These are phyloP conservation scores for Galerucella calmariensis DNA, from an alignment of 2,888 invertebrate species.

Conservation along the genomic window DNA sequence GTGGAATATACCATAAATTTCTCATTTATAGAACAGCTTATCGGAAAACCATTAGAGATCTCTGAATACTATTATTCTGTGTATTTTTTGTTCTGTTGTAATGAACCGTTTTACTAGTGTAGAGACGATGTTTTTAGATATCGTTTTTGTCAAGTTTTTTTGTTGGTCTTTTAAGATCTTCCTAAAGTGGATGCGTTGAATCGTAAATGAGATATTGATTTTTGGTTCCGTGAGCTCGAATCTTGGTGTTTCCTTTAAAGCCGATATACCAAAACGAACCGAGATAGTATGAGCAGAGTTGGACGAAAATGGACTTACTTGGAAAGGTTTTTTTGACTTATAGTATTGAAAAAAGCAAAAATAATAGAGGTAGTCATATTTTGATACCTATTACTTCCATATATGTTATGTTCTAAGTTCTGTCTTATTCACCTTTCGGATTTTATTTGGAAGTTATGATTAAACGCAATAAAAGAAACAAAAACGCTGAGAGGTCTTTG, in stretches of 20 bases:
- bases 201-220: constrained; percentile 16
- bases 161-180: not conserved
- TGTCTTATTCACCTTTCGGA: no score
- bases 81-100: not conserved
- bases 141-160: not conserved
- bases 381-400: no score
- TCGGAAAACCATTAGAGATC: not conserved
- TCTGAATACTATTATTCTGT: not conserved
- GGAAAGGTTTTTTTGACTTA: no score
- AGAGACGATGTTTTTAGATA: not conserved
- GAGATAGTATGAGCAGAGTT: not conserved
- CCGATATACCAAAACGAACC: not conserved
- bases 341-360: no score
- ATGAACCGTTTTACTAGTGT: not conserved
- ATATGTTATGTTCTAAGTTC: no score
- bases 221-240: not conserved
- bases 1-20: no score
- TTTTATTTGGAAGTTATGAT: no score
- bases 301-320: not conserved
- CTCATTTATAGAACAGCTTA: no score
- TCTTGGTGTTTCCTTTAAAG: constrained; percentile 7
- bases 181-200: constrained; percentile 8
- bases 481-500: no score
- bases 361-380: no score
- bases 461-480: no score